Percentiles rank a stretch among this genome's conserved stretches.
phyloP scores from a whole-genome alignment of 2,888 invertebrate species.

The Diarsia rubi region DNA sequence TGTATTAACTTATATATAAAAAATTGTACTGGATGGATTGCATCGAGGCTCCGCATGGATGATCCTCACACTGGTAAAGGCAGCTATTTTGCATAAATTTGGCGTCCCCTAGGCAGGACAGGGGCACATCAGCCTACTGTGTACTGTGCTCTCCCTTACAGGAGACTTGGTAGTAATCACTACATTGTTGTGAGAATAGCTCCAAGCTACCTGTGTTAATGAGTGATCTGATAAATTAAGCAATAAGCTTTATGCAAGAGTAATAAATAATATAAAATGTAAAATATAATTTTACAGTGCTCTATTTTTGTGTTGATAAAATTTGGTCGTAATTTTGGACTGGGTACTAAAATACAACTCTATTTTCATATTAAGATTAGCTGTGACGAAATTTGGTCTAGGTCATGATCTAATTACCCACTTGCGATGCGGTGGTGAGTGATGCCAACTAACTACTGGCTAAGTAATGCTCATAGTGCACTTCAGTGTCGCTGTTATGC shows the following conservation, averaged over 20 bases:
- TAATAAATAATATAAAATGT: constrained; percentile 64
- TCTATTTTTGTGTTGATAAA: constrained; percentile 63
- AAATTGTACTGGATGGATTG: constrained; percentile 81
- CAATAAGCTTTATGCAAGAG: constrained; percentile 70
- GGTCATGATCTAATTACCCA: constrained; percentile 61
- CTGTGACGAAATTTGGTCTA: constrained; percentile 60
- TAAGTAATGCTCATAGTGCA: constrained; percentile 29
- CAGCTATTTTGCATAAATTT: constrained; percentile 85
- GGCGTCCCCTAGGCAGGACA: constrained; percentile 42
- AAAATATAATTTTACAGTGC: constrained; percentile 75
- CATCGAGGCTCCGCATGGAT: constrained; percentile 71
- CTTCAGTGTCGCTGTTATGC: constrained; percentile 13
- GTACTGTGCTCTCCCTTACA: constrained; percentile 31
- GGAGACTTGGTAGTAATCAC: constrained; percentile 47
- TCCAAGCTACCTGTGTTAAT: constrained; percentile 70
- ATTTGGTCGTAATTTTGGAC: constrained; percentile 60
- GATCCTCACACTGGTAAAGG: constrained; percentile 77
- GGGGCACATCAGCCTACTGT: constrained; percentile 4
- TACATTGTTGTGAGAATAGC: constrained; percentile 68
- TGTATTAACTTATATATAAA: constrained; percentile 84
- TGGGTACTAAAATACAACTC: constrained; percentile 60
- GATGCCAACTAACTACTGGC: constrained; percentile 54
- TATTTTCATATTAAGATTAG: constrained; percentile 66
- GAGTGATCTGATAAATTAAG: constrained; percentile 77
- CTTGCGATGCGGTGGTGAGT: constrained; percentile 36